phyloP scores from a whole-genome alignment of 1,140 invertebrate species.

The Lepidotrigona ventralis region DNA sequence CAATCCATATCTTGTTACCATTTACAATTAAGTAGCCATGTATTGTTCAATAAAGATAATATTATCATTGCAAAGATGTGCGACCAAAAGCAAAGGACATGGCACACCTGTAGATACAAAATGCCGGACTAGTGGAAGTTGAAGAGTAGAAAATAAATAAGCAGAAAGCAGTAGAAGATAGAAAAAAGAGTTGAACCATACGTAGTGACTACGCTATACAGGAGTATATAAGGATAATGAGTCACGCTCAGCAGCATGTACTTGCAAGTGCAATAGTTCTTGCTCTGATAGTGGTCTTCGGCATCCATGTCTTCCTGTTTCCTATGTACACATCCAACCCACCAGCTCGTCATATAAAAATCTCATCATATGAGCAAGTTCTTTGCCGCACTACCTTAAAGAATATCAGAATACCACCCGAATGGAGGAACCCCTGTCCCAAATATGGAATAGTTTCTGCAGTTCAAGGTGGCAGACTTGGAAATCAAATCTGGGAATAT shows the following conservation, averaged over 20 bases:
- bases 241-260: constrained; percentile 81
- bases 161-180: constrained; percentile 53
- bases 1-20: not conserved
- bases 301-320: constrained; percentile 84
- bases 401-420: constrained; percentile 68
- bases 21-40: not conserved
- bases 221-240: constrained; percentile 69
- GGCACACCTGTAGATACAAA: constrained; percentile 75
- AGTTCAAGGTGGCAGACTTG: constrained; percentile 82
- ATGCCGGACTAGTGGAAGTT: constrained; percentile 73
- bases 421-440: constrained; percentile 77
- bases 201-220: constrained; percentile 42
- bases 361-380: constrained; percentile 80
- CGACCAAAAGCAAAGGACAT: constrained; percentile 75
- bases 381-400: constrained; percentile 80
- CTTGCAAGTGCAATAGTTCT: constrained; percentile 82
- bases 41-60: constrained; percentile 51
- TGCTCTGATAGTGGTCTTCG: constrained; percentile 81
- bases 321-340: constrained; percentile 81
- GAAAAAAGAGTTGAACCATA: constrained; percentile 39
- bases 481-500: constrained; percentile 85
- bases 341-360: constrained; percentile 72
- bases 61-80: constrained; percentile 74
- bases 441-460: constrained; percentile 82
- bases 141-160: constrained; percentile 54